Conservation (phyloP, 2,797 vertebrate genomes). For the Lepilemur ruficaudatus region DNA sequence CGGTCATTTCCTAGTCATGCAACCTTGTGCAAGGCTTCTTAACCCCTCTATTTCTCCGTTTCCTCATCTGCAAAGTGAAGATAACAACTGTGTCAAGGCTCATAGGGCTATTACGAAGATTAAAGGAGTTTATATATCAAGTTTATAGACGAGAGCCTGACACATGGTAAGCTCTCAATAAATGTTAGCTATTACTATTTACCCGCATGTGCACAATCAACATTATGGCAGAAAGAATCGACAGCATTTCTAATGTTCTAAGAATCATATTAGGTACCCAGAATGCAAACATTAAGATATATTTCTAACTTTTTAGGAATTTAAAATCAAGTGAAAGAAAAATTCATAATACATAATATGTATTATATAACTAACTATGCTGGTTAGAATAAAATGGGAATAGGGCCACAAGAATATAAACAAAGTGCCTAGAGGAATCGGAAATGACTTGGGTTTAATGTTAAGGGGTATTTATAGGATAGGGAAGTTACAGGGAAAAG, state of each 20-base stretch:
- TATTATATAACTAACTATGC: neutral
- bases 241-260: neutral
- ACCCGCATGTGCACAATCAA: neutral
- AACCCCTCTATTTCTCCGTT: neutral
- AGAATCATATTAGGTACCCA: neutral
- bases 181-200: neutral
- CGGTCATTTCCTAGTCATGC: neutral
- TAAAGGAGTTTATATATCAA: neutral
- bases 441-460: neutral
- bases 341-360: neutral
- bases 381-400: constrained; percentile 3
- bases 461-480: neutral
- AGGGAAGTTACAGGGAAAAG: neutral
- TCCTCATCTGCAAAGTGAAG: neutral
- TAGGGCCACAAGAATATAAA: neutral
- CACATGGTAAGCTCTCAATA: neutral
- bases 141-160: neutral
- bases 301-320: neutral
- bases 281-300: neutral
- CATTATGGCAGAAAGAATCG: neutral
- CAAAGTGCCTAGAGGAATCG: neutral
- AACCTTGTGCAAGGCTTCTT: neutral
- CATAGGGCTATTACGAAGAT: neutral
- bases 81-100: neutral
- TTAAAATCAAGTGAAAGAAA: constrained; percentile 7